Percentiles rank a stretch among this genome's conserved stretches.
These are phyloP conservation scores for Leptinotarsa undecemlineata DNA, from an alignment of 1,140 invertebrate species.

Conservation along the genomic window DNA sequence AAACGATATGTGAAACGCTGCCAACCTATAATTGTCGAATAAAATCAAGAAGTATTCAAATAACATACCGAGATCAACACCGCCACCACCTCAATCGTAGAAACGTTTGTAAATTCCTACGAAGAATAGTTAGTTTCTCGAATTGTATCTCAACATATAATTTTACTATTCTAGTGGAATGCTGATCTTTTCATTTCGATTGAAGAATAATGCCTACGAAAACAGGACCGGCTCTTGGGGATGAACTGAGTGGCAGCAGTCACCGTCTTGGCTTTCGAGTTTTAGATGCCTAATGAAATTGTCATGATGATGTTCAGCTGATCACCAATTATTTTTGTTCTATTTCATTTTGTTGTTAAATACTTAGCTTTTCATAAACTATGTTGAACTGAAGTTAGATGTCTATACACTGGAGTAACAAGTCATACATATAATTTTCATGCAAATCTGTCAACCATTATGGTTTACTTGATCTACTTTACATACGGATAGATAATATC, in stretches of 20 bases:
- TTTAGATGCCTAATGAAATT: too few relatives aligned
- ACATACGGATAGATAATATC: too few relatives aligned
- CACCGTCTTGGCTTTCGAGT: too few relatives aligned
- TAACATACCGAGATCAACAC: background rate
- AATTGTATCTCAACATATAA: constrained; percentile 22
- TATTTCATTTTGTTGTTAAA: too few relatives aligned
- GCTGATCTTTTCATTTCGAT: constrained; percentile 20
- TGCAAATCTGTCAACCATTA: too few relatives aligned
- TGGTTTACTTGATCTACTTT: too few relatives aligned
- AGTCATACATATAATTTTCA: too few relatives aligned
- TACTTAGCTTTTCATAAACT: too few relatives aligned
- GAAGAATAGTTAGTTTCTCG: constrained; percentile 15
- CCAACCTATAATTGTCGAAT: constrained; percentile 2
- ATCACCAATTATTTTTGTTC: too few relatives aligned
- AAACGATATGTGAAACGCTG: background rate
- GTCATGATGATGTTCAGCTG: too few relatives aligned
- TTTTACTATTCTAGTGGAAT: constrained; percentile 11
- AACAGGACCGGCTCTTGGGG: background rate
- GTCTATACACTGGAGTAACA: too few relatives aligned
- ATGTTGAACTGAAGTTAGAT: too few relatives aligned
- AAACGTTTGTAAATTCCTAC: constrained; percentile 4
- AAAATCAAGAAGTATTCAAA: constrained; percentile 4
- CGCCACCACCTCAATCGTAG: constrained; percentile 13
- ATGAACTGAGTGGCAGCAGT: background rate
- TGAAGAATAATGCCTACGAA: constrained; percentile 6